phyloP scores from a whole-genome alignment of 2,888 invertebrate species.

The Ryuthela nishihirai region DNA sequence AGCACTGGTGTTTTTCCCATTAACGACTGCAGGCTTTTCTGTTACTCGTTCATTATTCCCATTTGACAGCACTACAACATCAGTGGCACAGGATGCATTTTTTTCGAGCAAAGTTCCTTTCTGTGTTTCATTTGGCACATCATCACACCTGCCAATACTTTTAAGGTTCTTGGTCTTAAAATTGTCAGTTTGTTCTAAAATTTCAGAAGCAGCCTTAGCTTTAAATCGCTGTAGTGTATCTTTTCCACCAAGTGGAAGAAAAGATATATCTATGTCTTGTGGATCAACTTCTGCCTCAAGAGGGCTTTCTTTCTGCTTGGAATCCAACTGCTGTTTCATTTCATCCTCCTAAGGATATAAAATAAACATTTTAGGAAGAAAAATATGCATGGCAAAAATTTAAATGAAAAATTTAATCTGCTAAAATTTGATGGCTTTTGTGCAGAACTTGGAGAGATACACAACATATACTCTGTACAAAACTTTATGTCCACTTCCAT shows the following conservation, averaged over 20 bases:
- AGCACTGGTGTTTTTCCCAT: slow-evolving; percentile 17
- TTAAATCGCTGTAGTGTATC: slow-evolving; percentile 33
- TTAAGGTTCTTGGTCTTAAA: slow-evolving; percentile 1
- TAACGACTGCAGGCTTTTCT: too few species aligned
- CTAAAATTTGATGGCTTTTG: too few species aligned
- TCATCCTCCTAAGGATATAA: slow-evolving; percentile 25
- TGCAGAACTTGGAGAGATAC: too few species aligned
- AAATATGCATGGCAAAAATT: too few species aligned
- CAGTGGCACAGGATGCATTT: background rate
- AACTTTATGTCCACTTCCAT: too few species aligned
- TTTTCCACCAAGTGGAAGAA: slow-evolving; percentile 28
- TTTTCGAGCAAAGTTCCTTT: too few species aligned
- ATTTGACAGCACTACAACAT: background rate
- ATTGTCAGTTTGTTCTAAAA: slow-evolving; percentile 16
- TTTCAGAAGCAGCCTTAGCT: slow-evolving; percentile 18
- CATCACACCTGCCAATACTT: background rate
- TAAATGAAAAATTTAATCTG: too few species aligned
- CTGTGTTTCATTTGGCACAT: slow-evolving; percentile 11
- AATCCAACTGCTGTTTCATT: slow-evolving; percentile 19
- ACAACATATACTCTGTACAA: too few species aligned
- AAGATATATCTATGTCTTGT: slow-evolving; percentile 24
- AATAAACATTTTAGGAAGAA: slow-evolving; percentile 2
- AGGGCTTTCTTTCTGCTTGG: slow-evolving; percentile 13
- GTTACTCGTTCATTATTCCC: background rate
- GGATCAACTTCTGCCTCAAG: slow-evolving; percentile 17